These are phyloP conservation scores for Meta bourneti DNA, from an alignment of 2,888 invertebrate genomes.

Conservation along the genomic window DNA sequence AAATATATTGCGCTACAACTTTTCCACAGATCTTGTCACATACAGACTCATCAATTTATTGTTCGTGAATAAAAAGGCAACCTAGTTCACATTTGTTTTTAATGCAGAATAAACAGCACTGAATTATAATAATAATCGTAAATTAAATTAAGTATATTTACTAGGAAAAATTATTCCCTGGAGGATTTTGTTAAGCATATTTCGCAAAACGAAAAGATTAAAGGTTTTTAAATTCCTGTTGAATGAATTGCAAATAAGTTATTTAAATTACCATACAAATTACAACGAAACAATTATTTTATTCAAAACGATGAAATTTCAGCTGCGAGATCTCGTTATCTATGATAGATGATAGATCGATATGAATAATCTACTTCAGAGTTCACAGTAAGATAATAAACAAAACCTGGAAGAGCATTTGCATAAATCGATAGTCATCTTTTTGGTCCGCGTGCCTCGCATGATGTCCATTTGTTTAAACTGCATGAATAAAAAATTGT, in stretches of 20 bases:
- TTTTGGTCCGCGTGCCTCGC: not conserved
- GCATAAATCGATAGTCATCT: not conserved
- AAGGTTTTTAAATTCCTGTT: not conserved
- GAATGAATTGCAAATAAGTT: not conserved
- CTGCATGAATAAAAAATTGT: not conserved
- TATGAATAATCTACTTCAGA: not conserved
- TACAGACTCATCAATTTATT: not conserved
- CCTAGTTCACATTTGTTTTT: not conserved
- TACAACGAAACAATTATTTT: not conserved
- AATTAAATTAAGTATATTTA: not conserved
- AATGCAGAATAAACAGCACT: not conserved
- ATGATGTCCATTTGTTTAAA: not conserved
- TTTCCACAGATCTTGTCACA: too few species aligned
- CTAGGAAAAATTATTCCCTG: not conserved
- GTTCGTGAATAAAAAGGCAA: not conserved
- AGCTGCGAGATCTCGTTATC: not conserved
- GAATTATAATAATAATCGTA: not conserved
- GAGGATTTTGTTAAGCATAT: not conserved
- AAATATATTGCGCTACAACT: too few species aligned
- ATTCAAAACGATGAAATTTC: not conserved
- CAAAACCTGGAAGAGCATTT: not conserved
- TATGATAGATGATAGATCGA: not conserved
- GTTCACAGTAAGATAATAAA: not conserved
- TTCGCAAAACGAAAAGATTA: not conserved
- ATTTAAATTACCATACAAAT: not conserved